phyloP scores from a whole-genome alignment of 2,797 vertebrate genomes.

The Periophthalmus magnuspinnatus region DNA sequence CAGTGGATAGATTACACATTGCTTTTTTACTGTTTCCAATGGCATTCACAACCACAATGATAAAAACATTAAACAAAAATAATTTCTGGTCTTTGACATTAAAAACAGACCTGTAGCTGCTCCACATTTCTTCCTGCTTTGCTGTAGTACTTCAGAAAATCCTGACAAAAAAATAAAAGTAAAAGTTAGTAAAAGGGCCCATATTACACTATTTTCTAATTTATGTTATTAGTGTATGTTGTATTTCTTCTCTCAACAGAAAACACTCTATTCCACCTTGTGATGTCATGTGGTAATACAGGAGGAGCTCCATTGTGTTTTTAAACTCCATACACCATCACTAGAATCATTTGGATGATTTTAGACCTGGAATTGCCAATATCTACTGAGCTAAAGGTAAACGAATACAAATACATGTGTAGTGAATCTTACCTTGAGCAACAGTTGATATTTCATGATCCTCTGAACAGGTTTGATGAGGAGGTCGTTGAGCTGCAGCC shows the following conservation, averaged over 20 bases:
- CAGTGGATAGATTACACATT: too few species aligned
- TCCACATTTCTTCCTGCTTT: slow-evolving; percentile 83
- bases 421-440: slow-evolving; percentile 84
- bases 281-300: too few species aligned
- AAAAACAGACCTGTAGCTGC: slow-evolving; percentile 76
- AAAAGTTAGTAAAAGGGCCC: not conserved
- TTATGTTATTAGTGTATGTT: too few species aligned
- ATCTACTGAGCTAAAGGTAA: too few species aligned
- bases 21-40: not conserved
- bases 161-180: slow-evolving; percentile 61
- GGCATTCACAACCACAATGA: not conserved
- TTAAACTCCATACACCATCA: too few species aligned
- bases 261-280: too few species aligned
- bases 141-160: slow-evolving; percentile 88
- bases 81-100: not conserved
- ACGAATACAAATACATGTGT: not conserved
- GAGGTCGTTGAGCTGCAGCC: slow-evolving; percentile 93
- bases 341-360: too few species aligned
- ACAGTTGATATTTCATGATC: slow-evolving; percentile 97
- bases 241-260: too few species aligned
- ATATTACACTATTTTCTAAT: too few species aligned
- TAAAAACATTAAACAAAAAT: not conserved
- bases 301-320: too few species aligned
- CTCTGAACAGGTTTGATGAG: slow-evolving; percentile 98
- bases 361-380: too few species aligned